Evolutionary conservation across 2,888 invertebrate species (phyloP).

Genomic region (Drosophila putrida): DNA sequence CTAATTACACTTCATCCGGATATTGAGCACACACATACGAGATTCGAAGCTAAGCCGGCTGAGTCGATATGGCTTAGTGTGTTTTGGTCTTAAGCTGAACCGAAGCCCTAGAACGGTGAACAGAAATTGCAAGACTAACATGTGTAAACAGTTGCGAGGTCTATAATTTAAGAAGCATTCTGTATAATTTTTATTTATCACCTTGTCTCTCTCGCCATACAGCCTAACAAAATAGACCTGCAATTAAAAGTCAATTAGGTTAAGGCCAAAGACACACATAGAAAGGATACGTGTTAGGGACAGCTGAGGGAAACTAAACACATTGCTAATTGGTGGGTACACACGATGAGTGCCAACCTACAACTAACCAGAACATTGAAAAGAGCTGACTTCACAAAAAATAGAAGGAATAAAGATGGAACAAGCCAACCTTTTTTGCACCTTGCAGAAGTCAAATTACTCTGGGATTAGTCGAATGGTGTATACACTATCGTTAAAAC

Average conservation of each 20-base stretch:
- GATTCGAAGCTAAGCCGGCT: slow-evolving; percentile 24
- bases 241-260: slow-evolving; percentile 77
- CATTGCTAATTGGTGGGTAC: slow-evolving; percentile 74
- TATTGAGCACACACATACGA: slow-evolving; percentile 57
- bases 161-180: slow-evolving; percentile 37
- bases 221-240: slow-evolving; percentile 48
- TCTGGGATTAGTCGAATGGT: background rate
- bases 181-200: slow-evolving; percentile 62
- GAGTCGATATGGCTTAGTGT: slow-evolving; percentile 44
- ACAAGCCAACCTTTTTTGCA: slow-evolving; percentile 66
- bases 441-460: slow-evolving; percentile 67
- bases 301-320: slow-evolving; percentile 66
- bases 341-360: slow-evolving; percentile 54
- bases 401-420: slow-evolving; percentile 11
- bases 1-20: slow-evolving; percentile 79
- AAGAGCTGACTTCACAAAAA: slow-evolving; percentile 36
- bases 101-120: slow-evolving; percentile 36
- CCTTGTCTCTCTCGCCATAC: slow-evolving; percentile 34
- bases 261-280: slow-evolving; percentile 18
- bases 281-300: slow-evolving; percentile 54
- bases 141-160: slow-evolving; percentile 33
- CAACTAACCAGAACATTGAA: slow-evolving; percentile 14
- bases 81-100: slow-evolving; percentile 23
- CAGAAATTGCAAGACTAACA: slow-evolving; percentile 12
- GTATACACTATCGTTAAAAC: slow-evolving; percentile 18